A percentile compares a stretch with the other conserved stretches of the same genome.
Evolutionary conservation across 2,888 invertebrate genomes (phyloP).

Genomic region (Melipona bicolor): DNA sequence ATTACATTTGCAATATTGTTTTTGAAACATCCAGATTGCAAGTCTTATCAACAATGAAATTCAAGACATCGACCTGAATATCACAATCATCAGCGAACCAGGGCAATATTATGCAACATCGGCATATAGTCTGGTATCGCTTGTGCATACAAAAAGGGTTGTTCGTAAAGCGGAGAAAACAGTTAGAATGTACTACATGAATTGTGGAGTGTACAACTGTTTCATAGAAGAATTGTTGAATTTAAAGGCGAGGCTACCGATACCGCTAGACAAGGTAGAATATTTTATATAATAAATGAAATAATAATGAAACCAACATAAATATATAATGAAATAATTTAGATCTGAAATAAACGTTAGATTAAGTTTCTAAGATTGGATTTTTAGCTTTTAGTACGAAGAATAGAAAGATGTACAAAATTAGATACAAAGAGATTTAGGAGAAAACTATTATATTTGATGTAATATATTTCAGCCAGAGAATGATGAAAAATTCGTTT

Average conservation of each 20-base stretch:
- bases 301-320: too few relatives aligned
- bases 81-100: slow-evolving; percentile 86
- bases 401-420: not conserved
- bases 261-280: slow-evolving; percentile 64
- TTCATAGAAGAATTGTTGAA: slow-evolving; percentile 85
- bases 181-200: slow-evolving; percentile 86
- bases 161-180: slow-evolving; percentile 72
- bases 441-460: not conserved
- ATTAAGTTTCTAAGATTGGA: too few relatives aligned
- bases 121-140: slow-evolving; percentile 86
- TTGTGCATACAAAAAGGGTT: slow-evolving; percentile 85
- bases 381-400: too few relatives aligned
- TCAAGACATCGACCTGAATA: slow-evolving; percentile 80
- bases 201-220: slow-evolving; percentile 88
- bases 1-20: slow-evolving; percentile 9
- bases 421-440: not conserved
- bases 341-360: too few relatives aligned
- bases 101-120: slow-evolving; percentile 88
- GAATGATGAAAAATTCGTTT: slow-evolving; percentile 68
- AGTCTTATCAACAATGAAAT: slow-evolving; percentile 85
- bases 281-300: not conserved
- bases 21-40: slow-evolving; percentile 76
- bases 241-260: slow-evolving; percentile 68
- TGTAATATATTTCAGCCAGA: slow-evolving; percentile 48
- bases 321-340: too few relatives aligned